These are phyloP conservation scores for Rhopalosiphum nymphaeae DNA, from an alignment of 2,888 invertebrate species.

Conservation along the genomic window DNA sequence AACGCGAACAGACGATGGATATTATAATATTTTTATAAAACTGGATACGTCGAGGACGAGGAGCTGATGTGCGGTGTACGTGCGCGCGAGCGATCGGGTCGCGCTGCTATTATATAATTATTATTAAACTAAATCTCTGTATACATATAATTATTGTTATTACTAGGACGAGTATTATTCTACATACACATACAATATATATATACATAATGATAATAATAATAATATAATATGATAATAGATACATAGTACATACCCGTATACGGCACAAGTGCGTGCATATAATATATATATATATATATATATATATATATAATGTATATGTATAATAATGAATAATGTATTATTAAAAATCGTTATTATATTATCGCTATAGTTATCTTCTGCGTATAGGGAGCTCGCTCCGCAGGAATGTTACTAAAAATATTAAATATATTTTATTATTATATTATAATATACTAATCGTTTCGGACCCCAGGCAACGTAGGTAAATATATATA, in stretches of 20 bases:
- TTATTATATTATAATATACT: conserved; percentile 26
- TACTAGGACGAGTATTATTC: conserved; percentile 8
- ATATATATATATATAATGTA: background rate
- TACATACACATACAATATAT: background rate
- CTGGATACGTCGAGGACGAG: conserved; percentile 25
- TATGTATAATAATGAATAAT: conserved; percentile 54
- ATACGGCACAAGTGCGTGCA: background rate
- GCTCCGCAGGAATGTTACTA: conserved; percentile 22
- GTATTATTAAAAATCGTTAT: conserved; percentile 54
- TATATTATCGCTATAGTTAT: conserved; percentile 51
- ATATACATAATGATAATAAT: background rate
- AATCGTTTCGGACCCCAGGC: conserved; percentile 50
- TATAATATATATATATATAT: background rate
- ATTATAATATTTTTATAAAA: conserved; percentile 22
- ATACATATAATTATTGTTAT: conserved; percentile 57
- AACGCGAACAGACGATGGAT: background rate
- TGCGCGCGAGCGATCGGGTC: background rate
- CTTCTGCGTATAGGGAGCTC: conserved; percentile 7
- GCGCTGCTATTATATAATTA: conserved; percentile 41
- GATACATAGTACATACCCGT: background rate
- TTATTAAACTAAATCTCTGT: conserved; percentile 55
- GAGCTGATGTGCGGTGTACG: background rate
- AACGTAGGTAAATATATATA: background rate
- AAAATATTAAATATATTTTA: background rate
- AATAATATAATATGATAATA: background rate